Conservation (phyloP, 2,113 vertebrate genomes). For the Lagopus muta region DNA sequence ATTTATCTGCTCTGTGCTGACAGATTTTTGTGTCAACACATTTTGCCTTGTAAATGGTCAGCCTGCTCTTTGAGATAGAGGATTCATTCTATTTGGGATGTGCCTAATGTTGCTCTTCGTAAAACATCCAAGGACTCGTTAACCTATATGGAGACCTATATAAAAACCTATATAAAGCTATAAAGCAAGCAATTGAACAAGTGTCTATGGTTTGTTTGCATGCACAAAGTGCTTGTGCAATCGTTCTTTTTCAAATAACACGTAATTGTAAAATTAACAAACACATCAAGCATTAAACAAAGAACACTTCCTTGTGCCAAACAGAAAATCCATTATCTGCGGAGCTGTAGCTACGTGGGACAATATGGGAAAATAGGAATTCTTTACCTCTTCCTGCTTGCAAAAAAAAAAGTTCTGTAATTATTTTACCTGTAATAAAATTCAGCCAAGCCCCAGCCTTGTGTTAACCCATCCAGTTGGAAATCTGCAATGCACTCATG, state of each 20-base stretch:
- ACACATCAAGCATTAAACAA: neutral
- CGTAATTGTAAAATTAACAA: neutral
- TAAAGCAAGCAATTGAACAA: neutral
- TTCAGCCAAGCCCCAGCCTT: conserved; percentile 66
- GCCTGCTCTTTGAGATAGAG: neutral
- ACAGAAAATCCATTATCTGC: neutral
- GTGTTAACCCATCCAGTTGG: neutral
- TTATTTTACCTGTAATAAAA: conserved; percentile 72
- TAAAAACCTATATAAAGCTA: neutral
- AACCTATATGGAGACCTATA: neutral
- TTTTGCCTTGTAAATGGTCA: neutral
- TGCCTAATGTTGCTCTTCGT: neutral
- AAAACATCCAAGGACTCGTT: neutral
- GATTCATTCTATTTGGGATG: neutral
- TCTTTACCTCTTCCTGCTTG: neutral
- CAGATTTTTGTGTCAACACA: neutral
- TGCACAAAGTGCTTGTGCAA: neutral
- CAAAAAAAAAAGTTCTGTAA: conserved; percentile 64
- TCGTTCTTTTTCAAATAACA: neutral
- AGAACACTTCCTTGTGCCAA: neutral
- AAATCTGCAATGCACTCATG: conserved; percentile 62
- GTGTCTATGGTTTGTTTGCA: neutral
- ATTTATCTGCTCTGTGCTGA: neutral
- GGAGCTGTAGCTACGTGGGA: neutral
- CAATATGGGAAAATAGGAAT: neutral